Base-by-base conservation (phyloP, 2,113 vertebrate species). In the Thymallus thymallus region DNA sequence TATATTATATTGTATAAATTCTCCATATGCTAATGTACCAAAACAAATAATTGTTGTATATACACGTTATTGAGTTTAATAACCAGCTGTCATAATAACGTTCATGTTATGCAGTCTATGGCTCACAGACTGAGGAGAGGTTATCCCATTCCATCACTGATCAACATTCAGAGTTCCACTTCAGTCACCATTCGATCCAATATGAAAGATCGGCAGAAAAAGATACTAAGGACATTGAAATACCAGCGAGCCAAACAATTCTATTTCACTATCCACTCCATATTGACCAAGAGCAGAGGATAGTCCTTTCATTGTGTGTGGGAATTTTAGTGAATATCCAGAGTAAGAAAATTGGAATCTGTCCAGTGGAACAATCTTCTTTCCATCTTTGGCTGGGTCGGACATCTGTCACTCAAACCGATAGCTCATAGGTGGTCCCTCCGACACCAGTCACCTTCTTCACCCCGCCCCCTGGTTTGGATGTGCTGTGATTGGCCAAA, bases 391-490 rank as follows among this genome's bases (percentile, higher is more conserved):
- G 76, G 69, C 76, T 35, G 18, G 41, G 60, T 55, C 68, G 78
- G 78, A 67, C 48, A 80, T 80, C 77, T 18, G 64, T 82, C 88
- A 86, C 91, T 96, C 94, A 98, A 89, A 99, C 97, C 0, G 97
- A 98, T 83, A 99, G 99, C 92, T 98, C 96, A 3, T 99, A 99
- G 46, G 98, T 99, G 84, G 98, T 99, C 78, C 98, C 98, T 69
- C 98, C 98, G 68, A 99, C 96, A 0, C 98, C 98, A 0, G 96
- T 98, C 81, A 99, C 97, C 88, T 97, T 99, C 93, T 98, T 98
- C 89, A 99, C 96, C 3, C 96, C 96, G 14, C 95, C 94, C 76
- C 85, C 89, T 78, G 41, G 88, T 87, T 92, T 93, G 79, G 90
- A 93, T 93, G 86, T 90, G 89, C 92, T 94, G 90, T 95, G 94